Evolutionary conservation across 2,113 vertebrate genomes (phyloP), one percentile per base, ranked within the genome.

Genomic region (Suncus etruscus): DNA sequence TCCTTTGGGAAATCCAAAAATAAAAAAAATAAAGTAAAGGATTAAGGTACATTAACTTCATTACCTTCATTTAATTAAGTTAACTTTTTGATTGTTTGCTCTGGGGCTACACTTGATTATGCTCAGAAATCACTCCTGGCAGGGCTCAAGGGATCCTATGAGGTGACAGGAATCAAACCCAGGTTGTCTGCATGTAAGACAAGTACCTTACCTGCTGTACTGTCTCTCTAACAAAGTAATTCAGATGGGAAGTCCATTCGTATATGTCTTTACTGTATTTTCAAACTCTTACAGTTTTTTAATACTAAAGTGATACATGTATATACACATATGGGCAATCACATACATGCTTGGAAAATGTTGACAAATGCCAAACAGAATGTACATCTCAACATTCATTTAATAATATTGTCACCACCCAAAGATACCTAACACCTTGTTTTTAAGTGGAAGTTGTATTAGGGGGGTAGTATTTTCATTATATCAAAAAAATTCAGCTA

Each of bases 251-350:
- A 81, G 84, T 68, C 45, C 74, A 0, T 58, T 85, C 16, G 8
- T 51, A 10, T 87, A 83, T 61, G 73, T 48, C 48, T 22, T 77
- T 29, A 39, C 24, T 54, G 24, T 72, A 39, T 50, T 90, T 91
- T 87, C 47, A 84, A 83, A 86, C 47, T 73, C 73, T 90, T 73
- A 66, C 70, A 89, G 78, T 94, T 84, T 25, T 83, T 94, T 76
- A 78, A 78, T 65, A 11, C 14, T 74, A 86, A 90, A 82, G 27
- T 90, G 75, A 48, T 83, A n/a, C 14, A 47, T 66, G 32, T 22
- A 27, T 50, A 51, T 32, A 25, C 5, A 61, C 8, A 51, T 6
- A 12, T 2, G 47, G 16, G 65, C 25, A 48, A 39, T 15, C 18
- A n/a, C 2, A 73, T 6, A 58, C 18, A n/a, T 1, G 81, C 27